phyloP scores from a whole-genome alignment of 2,797 vertebrate species.

The Oceanodroma leucorhoa region DNA sequence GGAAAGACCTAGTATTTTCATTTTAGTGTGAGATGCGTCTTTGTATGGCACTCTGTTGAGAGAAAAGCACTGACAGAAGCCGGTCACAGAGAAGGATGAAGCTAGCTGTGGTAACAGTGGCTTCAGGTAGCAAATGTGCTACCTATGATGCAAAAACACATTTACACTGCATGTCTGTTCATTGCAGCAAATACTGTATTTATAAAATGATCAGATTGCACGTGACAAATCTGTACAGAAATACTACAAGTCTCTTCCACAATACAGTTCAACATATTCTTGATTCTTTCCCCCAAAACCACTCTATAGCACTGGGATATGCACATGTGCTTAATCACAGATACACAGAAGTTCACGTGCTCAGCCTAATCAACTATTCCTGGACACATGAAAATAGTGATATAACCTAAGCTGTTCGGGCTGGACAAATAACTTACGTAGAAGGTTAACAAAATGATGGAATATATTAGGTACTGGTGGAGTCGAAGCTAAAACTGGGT shows the following conservation, averaged over 20 bases:
- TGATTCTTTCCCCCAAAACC: neutral
- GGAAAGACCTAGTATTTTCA: neutral
- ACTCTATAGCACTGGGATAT: neutral
- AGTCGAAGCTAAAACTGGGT: neutral
- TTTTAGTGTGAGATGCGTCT: neutral
- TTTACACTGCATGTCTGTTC: slow-evolving; percentile 21
- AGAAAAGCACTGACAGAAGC: neutral
- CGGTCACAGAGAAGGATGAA: neutral
- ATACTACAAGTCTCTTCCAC: neutral
- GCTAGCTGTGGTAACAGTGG: neutral
- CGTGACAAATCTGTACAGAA: slow-evolving; percentile 9
- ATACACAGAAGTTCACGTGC: neutral
- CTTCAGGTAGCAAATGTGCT: neutral
- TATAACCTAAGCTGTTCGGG: neutral
- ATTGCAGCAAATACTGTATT: slow-evolving; percentile 31
- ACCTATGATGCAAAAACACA: neutral
- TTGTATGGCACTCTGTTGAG: neutral
- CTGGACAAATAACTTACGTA: neutral
- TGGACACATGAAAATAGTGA: neutral
- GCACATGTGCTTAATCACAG: neutral
- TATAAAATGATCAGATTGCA: slow-evolving; percentile 29
- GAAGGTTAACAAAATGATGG: slow-evolving; percentile 35
- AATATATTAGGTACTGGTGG: neutral
- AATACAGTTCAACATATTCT: neutral
- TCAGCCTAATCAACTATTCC: neutral